Evolutionary conservation across 1,140 invertebrate genomes (phyloP), one percentile per base, ranked within the genome.

Genomic region (Drosophila pseudoananassae): DNA sequence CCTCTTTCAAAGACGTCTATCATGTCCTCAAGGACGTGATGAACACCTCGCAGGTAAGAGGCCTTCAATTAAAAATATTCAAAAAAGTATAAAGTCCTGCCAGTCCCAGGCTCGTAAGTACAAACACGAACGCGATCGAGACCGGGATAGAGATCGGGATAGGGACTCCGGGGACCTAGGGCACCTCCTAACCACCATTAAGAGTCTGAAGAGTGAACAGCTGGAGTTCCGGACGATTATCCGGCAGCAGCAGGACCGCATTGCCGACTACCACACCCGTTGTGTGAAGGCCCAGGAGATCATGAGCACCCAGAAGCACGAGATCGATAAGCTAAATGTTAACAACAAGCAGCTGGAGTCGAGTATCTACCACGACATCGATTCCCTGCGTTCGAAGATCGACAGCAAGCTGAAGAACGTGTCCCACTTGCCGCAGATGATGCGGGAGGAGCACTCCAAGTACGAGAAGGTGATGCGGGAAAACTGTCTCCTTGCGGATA

Each of bases 231-330:
- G 68, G 0, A 65, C 46, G 4, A 69, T 89, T 1, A 91, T 91
- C 5, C 56, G 76, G 9, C 71, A 90, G 31, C 90, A 91, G 46
- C 78, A 91, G 58, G 76, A 80, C 3, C 60, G 80, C n/a, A 71
- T 91, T 4, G 51, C 68, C 7, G 87, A 90, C 25, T 91, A 91
- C 50, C 90, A 89, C 17, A 53, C 64, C 1, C 80, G 90, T 9
- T 91, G 80, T 7, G 45, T 90, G 1, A 90, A 91, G 45, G 90
- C 90, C 3, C 85, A 91, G 61, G 83, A 90, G 49, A 83, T 91
- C 2, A 91, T 91, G 83, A 75, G 88, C 69, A 78, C 73, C 10
- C 90, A 91, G 5, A 90, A 91, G 66, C 53, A 70, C 1, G 87
- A 91, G 70, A 91, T 91, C 38, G 83, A 91, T 10, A 91, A 91